Percentiles rank a stretch among this genome's conserved stretches.
phyloP scores from a whole-genome alignment of 2,888 invertebrate genomes.

The Trachelus tabidus region DNA sequence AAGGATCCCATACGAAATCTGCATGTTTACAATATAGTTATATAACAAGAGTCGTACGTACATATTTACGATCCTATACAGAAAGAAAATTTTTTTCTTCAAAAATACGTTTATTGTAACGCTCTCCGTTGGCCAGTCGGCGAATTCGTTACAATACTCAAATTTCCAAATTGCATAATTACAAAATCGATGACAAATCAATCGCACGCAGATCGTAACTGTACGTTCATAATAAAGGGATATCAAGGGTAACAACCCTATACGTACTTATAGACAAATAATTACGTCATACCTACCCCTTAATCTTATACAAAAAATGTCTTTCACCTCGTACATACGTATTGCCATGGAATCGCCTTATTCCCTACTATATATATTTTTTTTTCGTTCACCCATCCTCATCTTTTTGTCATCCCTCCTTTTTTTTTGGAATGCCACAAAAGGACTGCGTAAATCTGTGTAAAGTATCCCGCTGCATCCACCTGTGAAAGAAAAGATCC shows the following conservation, averaged over 20 bases:
- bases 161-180: not conserved
- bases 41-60: too few relatives aligned
- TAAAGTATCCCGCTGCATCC: slow-evolving; percentile 41
- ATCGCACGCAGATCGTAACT: not conserved
- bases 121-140: slow-evolving; percentile 49
- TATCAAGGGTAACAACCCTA: not conserved
- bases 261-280: not conserved
- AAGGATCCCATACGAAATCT: too few relatives aligned
- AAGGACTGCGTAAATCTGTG: slow-evolving; percentile 39
- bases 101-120: slow-evolving; percentile 37
- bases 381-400: not conserved
- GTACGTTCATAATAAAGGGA: not conserved
- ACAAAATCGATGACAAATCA: not conserved
- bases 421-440: slow-evolving; percentile 36
- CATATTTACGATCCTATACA: too few relatives aligned
- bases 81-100: not conserved
- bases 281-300: not conserved
- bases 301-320: slow-evolving; percentile 28
- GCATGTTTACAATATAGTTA: too few relatives aligned
- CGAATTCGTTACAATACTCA: slow-evolving; percentile 44
- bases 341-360: slow-evolving; percentile 46
- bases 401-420: slow-evolving; percentile 25
- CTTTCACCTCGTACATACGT: slow-evolving; percentile 34
- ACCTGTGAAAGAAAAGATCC: slow-evolving; percentile 39
- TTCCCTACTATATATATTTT: not conserved